Conservation (phyloP, 2,113 vertebrate species). For the Brachirus orientalis region DNA sequence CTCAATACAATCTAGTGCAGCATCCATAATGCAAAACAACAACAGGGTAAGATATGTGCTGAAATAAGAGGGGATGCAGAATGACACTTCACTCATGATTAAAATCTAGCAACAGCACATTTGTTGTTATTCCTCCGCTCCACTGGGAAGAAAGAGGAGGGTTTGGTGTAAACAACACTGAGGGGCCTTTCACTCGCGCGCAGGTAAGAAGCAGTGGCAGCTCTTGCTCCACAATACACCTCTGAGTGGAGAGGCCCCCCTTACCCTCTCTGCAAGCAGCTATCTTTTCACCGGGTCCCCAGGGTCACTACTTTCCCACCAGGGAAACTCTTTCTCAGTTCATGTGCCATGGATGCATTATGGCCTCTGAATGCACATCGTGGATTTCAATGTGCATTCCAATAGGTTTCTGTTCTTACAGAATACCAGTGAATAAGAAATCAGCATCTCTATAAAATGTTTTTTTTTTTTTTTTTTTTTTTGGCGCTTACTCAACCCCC, state of each 20-base stretch:
- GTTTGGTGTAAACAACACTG: constrained; percentile 74
- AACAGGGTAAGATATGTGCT: constrained; percentile 66
- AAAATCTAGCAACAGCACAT: constrained; percentile 73
- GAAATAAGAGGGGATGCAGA: constrained; percentile 38
- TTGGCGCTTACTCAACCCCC: constrained; percentile 37
- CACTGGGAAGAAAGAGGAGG: constrained; percentile 72
- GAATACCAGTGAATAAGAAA: constrained; percentile 79
- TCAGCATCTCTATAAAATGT: constrained; percentile 84
- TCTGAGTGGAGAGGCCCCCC: constrained; percentile 14
- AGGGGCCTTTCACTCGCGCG: constrained; percentile 47
- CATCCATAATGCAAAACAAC: constrained; percentile 54
- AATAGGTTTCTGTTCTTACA: constrained; percentile 71
- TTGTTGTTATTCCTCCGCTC: constrained; percentile 78
- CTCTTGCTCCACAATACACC: constrained; percentile 49
- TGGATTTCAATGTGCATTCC: constrained; percentile 72
- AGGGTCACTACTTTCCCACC: constrained; percentile 91
- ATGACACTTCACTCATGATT: constrained; percentile 66
- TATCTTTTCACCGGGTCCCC: constrained; percentile 83
- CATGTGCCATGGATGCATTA: constrained; percentile 82
- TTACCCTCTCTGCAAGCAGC: constrained; percentile 40
- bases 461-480: too few species aligned
- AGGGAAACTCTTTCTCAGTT: constrained; percentile 84
- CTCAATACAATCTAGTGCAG: constrained; percentile 66
- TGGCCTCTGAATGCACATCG: constrained; percentile 85
- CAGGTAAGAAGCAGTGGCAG: constrained; percentile 68